Base-by-base conservation (phyloP, 2,888 invertebrate species). In the Pristionchus japonicus region DNA sequence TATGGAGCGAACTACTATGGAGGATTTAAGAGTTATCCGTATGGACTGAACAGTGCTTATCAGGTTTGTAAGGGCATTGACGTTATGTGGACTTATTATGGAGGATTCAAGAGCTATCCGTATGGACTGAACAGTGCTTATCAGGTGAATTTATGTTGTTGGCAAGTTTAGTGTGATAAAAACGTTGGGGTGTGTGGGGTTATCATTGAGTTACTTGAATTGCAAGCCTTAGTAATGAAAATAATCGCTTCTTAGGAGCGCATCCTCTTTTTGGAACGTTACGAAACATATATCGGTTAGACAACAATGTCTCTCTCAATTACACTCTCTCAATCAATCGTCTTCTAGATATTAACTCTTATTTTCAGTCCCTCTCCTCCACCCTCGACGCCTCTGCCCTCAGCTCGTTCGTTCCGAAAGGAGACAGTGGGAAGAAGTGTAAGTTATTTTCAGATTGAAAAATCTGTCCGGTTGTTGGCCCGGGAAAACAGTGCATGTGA, bases 1-100 rank as follows among this genome's bases (percentile, higher is more conserved):
- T 86, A 86, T 34, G 86, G 86, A 0, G 49, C 70, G 17, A 86
- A 86, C 49, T 86, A 86, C 70, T 86, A 86, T 57, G 31, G 34
- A 1, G 86, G 86, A 43, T 34, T 86, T 11, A 67, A 52, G 70
- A 43, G 17, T 17, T 27, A 43, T 3, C 67, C 70, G 49, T 86
- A 86, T 34, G 86, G 86, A 34, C 49, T 86, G 49, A 43, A 70
- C 6, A 47, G 47, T 27, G 70, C 70, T 15, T 86, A 86, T 70
- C 86, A 67, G 49, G 67, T 70, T n/a, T n/a, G n/a, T n/a, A n/a
- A n/a, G n/a, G n/a, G n/a, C n/a, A n/a, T n/a, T n/a, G n/a, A n/a
- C n/a, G n/a, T n/a, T n/a, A n/a, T n/a, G n/a, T n/a, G n/a, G n/a
- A n/a, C n/a, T n/a, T n/a, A n/a, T n/a, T n/a, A n/a, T n/a, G n/a